Evolutionary conservation across 2,113 vertebrate species (phyloP).

Genomic region (Elanoides forficatus): DNA sequence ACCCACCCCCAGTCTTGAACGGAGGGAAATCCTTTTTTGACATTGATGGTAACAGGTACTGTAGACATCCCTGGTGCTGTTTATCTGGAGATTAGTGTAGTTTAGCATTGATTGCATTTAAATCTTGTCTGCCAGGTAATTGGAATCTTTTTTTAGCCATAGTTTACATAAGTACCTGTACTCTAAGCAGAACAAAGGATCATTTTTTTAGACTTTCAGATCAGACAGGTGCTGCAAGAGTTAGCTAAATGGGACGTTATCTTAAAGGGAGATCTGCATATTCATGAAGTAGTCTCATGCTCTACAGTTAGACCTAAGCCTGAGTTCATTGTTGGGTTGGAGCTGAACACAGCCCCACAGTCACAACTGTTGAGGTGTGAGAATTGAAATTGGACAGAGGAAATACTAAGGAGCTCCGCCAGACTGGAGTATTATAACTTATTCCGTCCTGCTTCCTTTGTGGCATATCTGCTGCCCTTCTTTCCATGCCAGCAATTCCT

Average conservation of each 20-base stretch:
- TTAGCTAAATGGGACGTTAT: not conserved
- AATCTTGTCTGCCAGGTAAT: not conserved
- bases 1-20: not conserved
- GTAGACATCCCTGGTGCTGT: not conserved
- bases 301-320: not conserved
- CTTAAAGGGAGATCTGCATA: not conserved
- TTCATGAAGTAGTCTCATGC: not conserved
- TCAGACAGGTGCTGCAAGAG: not conserved
- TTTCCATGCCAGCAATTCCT: not conserved
- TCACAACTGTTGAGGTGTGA: not conserved
- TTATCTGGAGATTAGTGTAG: not conserved
- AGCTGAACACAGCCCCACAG: not conserved
- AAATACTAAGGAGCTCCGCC: not conserved
- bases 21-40: not conserved
- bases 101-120: not conserved
- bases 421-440: not conserved
- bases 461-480: not conserved
- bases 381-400: not conserved
- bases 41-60: not conserved
- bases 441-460: not conserved
- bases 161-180: not conserved
- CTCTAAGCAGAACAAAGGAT: not conserved
- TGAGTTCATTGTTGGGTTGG: not conserved
- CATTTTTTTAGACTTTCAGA: not conserved
- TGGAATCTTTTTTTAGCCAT: not conserved